These are phyloP conservation scores for Sitodiplosis mosellana DNA, from an alignment of 1,140 invertebrate species.

Conservation along the genomic window DNA sequence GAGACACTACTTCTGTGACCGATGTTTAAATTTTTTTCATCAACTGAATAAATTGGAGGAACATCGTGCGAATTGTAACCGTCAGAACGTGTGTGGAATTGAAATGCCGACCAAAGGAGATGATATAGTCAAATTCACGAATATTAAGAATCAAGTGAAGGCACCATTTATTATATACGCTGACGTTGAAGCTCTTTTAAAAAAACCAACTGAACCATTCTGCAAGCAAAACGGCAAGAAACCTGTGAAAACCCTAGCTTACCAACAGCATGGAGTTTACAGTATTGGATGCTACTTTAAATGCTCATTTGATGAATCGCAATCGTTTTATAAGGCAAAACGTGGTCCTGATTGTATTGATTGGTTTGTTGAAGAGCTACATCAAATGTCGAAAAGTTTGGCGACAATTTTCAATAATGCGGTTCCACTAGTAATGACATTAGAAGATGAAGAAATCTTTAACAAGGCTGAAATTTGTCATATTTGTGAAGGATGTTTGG, in stretches of 20 bases:
- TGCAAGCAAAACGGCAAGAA: constrained; percentile 14
- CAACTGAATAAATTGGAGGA: too few relatives aligned
- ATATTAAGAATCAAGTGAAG: constrained; percentile 11
- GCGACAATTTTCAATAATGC: constrained; percentile 8
- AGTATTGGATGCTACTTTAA: constrained; percentile 14
- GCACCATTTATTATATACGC: constrained; percentile 17
- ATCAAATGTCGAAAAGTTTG: constrained; percentile 6
- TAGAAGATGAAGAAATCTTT: constrained; percentile 5
- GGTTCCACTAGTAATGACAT: constrained; percentile 8
- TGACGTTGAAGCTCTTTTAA: too few relatives aligned
- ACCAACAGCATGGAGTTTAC: constrained; percentile 17
- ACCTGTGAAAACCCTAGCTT: constrained; percentile 4
- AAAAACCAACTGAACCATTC: constrained; percentile 21
- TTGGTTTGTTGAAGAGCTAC: constrained; percentile 11
- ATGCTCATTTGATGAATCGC: constrained; percentile 12
- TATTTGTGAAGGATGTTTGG: constrained; percentile 13
- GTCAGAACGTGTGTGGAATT: too few relatives aligned
- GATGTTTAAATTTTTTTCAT: too few relatives aligned
- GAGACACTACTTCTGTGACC: too few relatives aligned
- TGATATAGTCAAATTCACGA: too few relatives aligned
- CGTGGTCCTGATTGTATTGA: constrained; percentile 12
- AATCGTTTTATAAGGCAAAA: too few relatives aligned
- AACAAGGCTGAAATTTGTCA: constrained; percentile 9
- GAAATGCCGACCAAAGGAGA: too few relatives aligned
- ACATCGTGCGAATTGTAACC: too few relatives aligned